Evolutionary conservation across 2,888 invertebrate genomes (phyloP), one percentile per base, ranked within the genome.

Genomic region (Thymelicus lineola): DNA sequence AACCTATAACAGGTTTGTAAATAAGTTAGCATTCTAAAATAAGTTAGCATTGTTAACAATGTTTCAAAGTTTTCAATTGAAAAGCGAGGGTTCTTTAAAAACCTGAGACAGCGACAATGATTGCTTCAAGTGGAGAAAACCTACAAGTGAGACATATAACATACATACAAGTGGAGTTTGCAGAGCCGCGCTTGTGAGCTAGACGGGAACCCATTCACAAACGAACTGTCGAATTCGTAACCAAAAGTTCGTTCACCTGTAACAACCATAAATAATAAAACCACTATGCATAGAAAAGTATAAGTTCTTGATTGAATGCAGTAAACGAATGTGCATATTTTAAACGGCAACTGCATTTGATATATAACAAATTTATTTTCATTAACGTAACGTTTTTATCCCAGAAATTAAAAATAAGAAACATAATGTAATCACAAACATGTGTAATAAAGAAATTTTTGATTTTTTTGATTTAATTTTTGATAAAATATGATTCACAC

Each of bases 171-270:
- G 55, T 12, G 48, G 12, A 45, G 28, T 28, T 42, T 65, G 7
- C 20, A 38, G 65, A 45, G 9, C 36, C 42, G 55, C 55, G n/a
- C 70, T 58, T 67, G 72, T 69, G 67, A 65, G 70, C 71, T 70
- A 72, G 72, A 75, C 75, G 57, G 63, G 50, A 28, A 55, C 42
- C n/a, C 42, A 57, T 65, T 55, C 65, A 46, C 28, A 65, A 65
- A 28, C 28, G 46, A 57, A 15, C 20, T 42, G 55, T 20, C 64
- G 64, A 64, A 64, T 48, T 53, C 38, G 12, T 53, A 7, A 20
- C 36, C 17, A 42, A 50, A 14, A 64, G 53, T 64, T 64, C 53
- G 28, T 64, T 64, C 42, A 55, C 55, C 55, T 53, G 53, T 20
- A 53, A 53, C 53, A 53, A 53, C 20, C 17, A 53, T 50, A 38